These are phyloP conservation scores for Drosophila eohydei DNA, from an alignment of 2,888 invertebrate genomes.

Conservation along the genomic window DNA sequence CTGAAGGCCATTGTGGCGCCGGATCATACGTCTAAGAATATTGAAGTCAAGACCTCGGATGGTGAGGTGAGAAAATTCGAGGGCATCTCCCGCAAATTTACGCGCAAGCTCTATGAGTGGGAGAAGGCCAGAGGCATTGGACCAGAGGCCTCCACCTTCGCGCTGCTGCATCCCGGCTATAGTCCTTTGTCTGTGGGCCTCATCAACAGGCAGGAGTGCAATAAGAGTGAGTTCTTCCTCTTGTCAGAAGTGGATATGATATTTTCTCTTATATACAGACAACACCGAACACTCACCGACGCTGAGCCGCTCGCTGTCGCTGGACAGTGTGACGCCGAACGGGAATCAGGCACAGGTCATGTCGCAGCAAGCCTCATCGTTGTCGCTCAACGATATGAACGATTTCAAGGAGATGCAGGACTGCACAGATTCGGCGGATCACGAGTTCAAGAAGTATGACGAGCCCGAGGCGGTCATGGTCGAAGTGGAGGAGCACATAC, in stretches of 20 bases:
- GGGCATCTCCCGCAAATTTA: conserved; percentile 95
- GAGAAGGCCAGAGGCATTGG: conserved; percentile 94
- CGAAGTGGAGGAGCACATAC: conserved; percentile 92
- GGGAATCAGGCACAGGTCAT: conserved; percentile 84
- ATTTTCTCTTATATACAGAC: conserved; percentile 22
- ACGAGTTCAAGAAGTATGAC: conserved; percentile 82
- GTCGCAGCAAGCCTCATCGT: conserved; percentile 90
- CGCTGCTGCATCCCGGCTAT: conserved; percentile 88
- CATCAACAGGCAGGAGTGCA: conserved; percentile 78
- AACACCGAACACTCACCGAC: conserved; percentile 84
- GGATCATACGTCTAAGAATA: conserved; percentile 88
- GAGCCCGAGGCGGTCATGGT: conserved; percentile 91
- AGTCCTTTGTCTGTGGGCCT: conserved; percentile 84
- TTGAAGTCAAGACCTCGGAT: conserved; percentile 92
- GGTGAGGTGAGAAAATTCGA: conserved; percentile 92
- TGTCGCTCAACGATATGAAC: conserved; percentile 90
- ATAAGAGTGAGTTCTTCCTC: conserved; percentile 68
- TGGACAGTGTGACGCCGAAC: conserved; percentile 89
- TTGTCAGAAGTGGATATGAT: no score
- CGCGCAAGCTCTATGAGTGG: conserved; percentile 96
- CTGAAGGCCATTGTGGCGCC: conserved; percentile 86
- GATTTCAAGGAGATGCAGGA: conserved; percentile 87
- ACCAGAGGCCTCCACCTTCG: conserved; percentile 94
- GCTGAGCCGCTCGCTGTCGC: conserved; percentile 91
- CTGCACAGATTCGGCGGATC: conserved; percentile 78